These are phyloP conservation scores for Paraplagusia blochii DNA, from an alignment of 2,113 vertebrate species.

Conservation along the genomic window DNA sequence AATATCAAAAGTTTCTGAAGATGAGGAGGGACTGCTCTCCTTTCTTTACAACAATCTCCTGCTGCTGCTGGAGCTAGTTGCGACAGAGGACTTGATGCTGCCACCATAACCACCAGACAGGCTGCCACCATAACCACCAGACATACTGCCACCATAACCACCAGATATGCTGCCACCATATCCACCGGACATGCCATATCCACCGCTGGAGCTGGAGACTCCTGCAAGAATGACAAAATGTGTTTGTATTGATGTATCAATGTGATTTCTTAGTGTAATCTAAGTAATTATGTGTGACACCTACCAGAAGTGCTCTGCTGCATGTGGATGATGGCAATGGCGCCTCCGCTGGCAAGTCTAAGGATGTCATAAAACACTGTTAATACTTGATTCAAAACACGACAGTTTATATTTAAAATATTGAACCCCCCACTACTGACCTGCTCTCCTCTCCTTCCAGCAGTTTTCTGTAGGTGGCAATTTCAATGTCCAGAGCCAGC, in stretches of 20 bases:
- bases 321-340: conserved; percentile 66
- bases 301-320: conserved; percentile 63
- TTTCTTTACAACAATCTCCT: too few relatives aligned
- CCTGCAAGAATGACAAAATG: conserved; percentile 27
- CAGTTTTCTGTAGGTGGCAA: too few relatives aligned
- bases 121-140: too few relatives aligned
- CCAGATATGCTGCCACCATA: conserved; percentile 3
- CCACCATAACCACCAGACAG: too few relatives aligned
- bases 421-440: not conserved
- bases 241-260: not conserved
- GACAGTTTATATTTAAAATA: conserved; percentile 4
- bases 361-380: conserved; percentile 8
- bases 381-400: conserved; percentile 8
- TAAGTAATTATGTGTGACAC: too few relatives aligned
- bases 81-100: too few relatives aligned
- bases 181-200: too few relatives aligned
- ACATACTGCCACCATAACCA: not conserved
- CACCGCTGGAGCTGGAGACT: too few relatives aligned
- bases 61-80: too few relatives aligned
- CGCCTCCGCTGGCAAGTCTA: conserved; percentile 62
- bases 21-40: too few relatives aligned
- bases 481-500: too few relatives aligned
- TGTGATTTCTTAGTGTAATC: not conserved
- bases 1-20: conserved; percentile 48
- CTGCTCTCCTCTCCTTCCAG: too few relatives aligned